Base-by-base conservation (phyloP, 2,888 invertebrate species). In the Drosophila neonasuta region DNA sequence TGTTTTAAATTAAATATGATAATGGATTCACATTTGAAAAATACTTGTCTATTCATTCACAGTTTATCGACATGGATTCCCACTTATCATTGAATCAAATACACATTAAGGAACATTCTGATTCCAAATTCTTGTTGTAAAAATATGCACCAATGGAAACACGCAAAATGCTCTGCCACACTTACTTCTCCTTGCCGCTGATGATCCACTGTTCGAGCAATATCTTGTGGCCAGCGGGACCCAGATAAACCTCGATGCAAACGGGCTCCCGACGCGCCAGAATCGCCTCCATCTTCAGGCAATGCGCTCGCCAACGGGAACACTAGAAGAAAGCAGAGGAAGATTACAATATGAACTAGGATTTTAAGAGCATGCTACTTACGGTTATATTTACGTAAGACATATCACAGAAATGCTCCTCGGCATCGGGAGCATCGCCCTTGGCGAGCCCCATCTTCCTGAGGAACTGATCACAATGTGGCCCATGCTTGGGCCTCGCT, bases 401-500 rank as follows among this genome's bases (percentile, higher is more conserved):
- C 90, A 90, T 90, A 90, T 90, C 90, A 90, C 91, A 91, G 88
- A 89, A 79, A 86, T 91, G 91, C 70, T 91, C 91, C 89, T 91
- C 91, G 87, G 86, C 71, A 54, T 91, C 91, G 75, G 77, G 72
- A 49, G 84, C 80, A 60, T 90, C 90, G 71, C 88, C 87, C 77
- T 90, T 90, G 79, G 89, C 86, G 65, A 91, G 85, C 56, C 91
- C 91, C 86, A 91, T 89, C 81, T 91, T 91, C 67, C 88, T 90
- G 80, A 91, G 89, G 87, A 91, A 91, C 86, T 90, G 89, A 88
- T 91, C 91, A 89, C 91, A 91, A 88, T 91, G 91, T 79, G 91
- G 91, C 77, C 91, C 91, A 74, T 90, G 90, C 56, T 90, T 90
- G 62, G 90, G 90, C 76, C 87, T 75, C 69, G 62, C 73, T 72